Conservation (phyloP, 2,113 vertebrate species). For the Chamaea fasciata region DNA sequence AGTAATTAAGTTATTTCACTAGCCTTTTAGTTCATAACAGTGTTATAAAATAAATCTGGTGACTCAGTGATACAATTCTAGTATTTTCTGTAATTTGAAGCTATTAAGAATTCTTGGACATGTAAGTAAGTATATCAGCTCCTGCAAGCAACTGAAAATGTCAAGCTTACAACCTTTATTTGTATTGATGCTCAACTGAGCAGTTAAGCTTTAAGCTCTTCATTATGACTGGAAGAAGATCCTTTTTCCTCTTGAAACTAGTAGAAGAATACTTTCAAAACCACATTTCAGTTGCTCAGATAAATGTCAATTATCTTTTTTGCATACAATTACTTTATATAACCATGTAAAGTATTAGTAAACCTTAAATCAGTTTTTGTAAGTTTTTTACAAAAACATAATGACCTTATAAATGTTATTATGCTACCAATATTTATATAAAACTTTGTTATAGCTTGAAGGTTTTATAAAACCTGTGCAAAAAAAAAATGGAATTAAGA, state of each 20-base stretch:
- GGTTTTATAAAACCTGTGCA: not conserved
- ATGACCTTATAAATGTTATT: not conserved
- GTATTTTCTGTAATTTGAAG: not conserved
- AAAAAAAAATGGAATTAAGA: not conserved
- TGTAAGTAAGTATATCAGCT: not conserved
- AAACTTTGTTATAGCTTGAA: not conserved
- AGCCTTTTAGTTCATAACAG: not conserved
- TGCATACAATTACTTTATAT: not conserved
- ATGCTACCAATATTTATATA: not conserved
- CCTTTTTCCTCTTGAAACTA: not conserved
- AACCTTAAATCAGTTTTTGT: not conserved
- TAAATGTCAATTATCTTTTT: not conserved
- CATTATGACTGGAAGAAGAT: not conserved
- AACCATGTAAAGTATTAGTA: not conserved
- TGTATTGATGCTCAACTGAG: not conserved
- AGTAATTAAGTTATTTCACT: not conserved
- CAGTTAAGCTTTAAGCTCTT: not conserved
- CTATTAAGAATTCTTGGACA: not conserved
- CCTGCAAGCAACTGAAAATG: not conserved
- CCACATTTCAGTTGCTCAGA: not conserved
- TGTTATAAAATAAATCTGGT: not conserved
- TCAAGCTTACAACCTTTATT: not conserved
- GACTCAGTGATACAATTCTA: not conserved
- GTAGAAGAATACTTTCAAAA: not conserved
- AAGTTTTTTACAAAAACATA: not conserved